Base-by-base conservation (phyloP, 2,888 invertebrate genomes). In the Eupithecia abbreviata region DNA sequence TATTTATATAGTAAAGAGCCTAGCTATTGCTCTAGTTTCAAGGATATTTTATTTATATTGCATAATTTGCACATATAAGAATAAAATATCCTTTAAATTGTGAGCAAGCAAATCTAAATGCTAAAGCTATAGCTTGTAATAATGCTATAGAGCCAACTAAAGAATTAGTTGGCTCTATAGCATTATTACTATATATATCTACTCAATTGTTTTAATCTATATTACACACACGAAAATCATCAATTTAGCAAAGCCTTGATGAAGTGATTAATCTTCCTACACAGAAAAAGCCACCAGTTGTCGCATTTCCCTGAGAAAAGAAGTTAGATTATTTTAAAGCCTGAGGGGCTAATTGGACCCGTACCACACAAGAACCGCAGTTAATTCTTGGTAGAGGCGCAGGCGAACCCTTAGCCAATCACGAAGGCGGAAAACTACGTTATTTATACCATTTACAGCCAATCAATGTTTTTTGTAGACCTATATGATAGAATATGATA, bases 401-500 rank as follows among this genome's bases (percentile, higher is more conserved):
- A 18, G 41, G 41, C 72, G 43, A 67, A 18, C 58, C 49, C 58
- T 62, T 43, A 18, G 41, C n/a, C 73, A 75, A 74, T 77, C 47
- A 74, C 47, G 55, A 74, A 72, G 66, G 72, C 74, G 72, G 76
- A 78, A 74, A 76, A 67, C 58, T 58, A 68, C 69, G 51, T 51
- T 67, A 55, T 55, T 73, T 74, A 69, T 58, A 58, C 9, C 58
- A 58, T 51, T 43, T 43, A 69, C 72, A 74, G 15, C 70, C 72
- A 76, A 75, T 75, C 76, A 77, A 71, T 69, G 58, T 30, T 69
- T 72, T 73, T 75, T 73, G 45, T 72, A 65, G 71, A 76, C 67
- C 74, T 72, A 74, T 73, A 51, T 77, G 72, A 77, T 81, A 76
- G 77, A 51, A 76, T 74, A 73, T 81, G 78, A 79, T 79, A 76